A percentile compares a stretch with the other conserved stretches of the same genome.
Evolutionary conservation across 2,113 vertebrate species (phyloP).

Genomic region (Paraplagusia blochii): DNA sequence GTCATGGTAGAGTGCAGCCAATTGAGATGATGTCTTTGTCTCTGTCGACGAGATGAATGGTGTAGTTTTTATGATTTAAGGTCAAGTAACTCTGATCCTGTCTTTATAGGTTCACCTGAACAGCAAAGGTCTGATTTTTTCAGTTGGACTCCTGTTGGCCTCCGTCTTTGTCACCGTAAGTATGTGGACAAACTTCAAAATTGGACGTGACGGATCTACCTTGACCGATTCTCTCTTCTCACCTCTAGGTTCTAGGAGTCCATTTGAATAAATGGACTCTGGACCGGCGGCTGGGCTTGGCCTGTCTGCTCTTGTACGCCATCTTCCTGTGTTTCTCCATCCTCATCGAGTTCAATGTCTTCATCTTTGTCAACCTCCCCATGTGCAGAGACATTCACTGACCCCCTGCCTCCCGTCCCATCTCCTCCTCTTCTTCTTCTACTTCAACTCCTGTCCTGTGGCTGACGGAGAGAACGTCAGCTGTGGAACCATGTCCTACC

Average conservation of each 20-base stretch:
- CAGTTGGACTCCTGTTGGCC: conserved; percentile 87
- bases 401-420: conserved; percentile 5
- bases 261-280: conserved; percentile 95
- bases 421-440: neutral
- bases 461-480: conserved; percentile 28
- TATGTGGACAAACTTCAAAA: conserved; percentile 29
- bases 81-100: conserved; percentile 15
- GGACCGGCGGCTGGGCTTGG: conserved; percentile 88
- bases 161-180: conserved; percentile 93
- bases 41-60: neutral
- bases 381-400: conserved; percentile 86
- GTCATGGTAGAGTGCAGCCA: too few relatives aligned
- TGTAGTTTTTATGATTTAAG: neutral
- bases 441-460: conserved; percentile 15
- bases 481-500: conserved; percentile 32
- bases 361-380: conserved; percentile 95
- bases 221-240: neutral
- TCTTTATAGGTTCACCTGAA: conserved; percentile 86
- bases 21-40: neutral
- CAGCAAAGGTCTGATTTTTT: conserved; percentile 93
- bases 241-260: conserved; percentile 85
- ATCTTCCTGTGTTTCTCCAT: conserved; percentile 94
- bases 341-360: conserved; percentile 96
- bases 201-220: neutral
- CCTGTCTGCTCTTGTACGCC: conserved; percentile 85